Percentiles rank a stretch among this genome's conserved stretches.
Conservation (phyloP, 1,140 invertebrate species). For the Apolygus lucorum region DNA sequence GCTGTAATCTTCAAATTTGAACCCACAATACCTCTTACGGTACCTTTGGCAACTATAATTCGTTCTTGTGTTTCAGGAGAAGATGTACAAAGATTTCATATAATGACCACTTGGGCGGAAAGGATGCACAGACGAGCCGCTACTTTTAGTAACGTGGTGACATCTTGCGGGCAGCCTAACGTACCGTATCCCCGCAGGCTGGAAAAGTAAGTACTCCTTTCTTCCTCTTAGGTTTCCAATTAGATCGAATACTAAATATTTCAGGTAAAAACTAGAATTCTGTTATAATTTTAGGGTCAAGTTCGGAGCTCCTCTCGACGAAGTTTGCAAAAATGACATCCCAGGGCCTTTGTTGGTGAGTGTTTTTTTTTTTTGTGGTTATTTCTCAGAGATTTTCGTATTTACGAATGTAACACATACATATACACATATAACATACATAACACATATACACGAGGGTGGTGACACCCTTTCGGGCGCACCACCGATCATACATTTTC, state of each 20-base stretch:
- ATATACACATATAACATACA: too few species aligned
- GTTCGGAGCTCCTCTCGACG: constrained; percentile 77
- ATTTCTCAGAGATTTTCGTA: too few species aligned
- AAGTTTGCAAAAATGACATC: constrained; percentile 89
- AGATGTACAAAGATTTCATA: constrained; percentile 23
- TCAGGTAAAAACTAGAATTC: constrained; percentile 23
- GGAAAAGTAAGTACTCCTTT: constrained; percentile 58
- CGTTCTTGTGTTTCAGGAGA: background rate
- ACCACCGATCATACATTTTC: too few species aligned
- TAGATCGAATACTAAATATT: too few species aligned
- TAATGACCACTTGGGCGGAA: constrained; percentile 83
- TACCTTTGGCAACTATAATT: too few species aligned
- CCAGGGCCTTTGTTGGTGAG: constrained; percentile 78
- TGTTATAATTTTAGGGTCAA: constrained; percentile 58
- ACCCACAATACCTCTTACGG: too few species aligned
- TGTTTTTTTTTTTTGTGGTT: constrained; percentile 20
- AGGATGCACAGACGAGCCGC: constrained; percentile 80
- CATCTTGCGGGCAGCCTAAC: constrained; percentile 69
- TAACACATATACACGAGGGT: too few species aligned
- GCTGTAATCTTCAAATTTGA: too few species aligned
- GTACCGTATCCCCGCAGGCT: constrained; percentile 67
- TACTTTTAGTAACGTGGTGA: constrained; percentile 79
- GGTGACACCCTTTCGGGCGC: too few species aligned
- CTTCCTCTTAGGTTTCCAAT: too few species aligned
- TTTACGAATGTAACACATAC: too few species aligned